Conservation (phyloP, 2,888 invertebrate species). For the Gisinianus flammeolus region DNA sequence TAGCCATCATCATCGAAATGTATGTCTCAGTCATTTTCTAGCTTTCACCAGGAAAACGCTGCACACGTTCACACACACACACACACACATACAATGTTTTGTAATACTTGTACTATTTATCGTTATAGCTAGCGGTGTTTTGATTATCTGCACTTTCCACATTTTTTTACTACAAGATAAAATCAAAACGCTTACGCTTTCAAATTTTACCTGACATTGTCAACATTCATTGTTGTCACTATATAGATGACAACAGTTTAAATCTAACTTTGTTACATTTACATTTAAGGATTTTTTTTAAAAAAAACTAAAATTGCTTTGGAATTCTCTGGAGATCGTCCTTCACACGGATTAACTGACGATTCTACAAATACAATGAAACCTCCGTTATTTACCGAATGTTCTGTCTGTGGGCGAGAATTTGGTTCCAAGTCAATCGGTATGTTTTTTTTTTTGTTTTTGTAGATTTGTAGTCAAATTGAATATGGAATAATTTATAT, state of each 20-base stretch:
- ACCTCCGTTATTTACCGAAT: slow-evolving; percentile 57
- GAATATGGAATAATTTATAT: not conserved
- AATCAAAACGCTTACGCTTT: not conserved
- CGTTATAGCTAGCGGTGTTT: too few species aligned
- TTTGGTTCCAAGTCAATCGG: slow-evolving; percentile 57
- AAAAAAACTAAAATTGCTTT: not conserved
- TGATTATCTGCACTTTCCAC: too few species aligned
- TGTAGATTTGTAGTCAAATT: not conserved
- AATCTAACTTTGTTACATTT: too few species aligned
- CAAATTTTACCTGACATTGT: not conserved
- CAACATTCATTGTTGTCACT: not conserved
- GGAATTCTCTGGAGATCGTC: not conserved
- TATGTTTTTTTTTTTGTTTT: slow-evolving; percentile 4
- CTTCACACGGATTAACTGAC: not conserved
- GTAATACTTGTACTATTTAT: too few species aligned
- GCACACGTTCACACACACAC: not conserved
- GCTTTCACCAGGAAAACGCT: slow-evolving; percentile 11
- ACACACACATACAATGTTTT: not conserved
- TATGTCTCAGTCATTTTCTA: slow-evolving; percentile 26
- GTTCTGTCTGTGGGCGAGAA: slow-evolving; percentile 57
- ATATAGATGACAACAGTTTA: not conserved
- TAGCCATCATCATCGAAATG: slow-evolving; percentile 16
- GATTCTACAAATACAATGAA: slow-evolving; percentile 45
- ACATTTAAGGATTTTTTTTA: too few species aligned
- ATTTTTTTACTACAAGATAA: too few species aligned